Conservation (phyloP, 2,888 invertebrate genomes). For the Branchellion lobata region DNA sequence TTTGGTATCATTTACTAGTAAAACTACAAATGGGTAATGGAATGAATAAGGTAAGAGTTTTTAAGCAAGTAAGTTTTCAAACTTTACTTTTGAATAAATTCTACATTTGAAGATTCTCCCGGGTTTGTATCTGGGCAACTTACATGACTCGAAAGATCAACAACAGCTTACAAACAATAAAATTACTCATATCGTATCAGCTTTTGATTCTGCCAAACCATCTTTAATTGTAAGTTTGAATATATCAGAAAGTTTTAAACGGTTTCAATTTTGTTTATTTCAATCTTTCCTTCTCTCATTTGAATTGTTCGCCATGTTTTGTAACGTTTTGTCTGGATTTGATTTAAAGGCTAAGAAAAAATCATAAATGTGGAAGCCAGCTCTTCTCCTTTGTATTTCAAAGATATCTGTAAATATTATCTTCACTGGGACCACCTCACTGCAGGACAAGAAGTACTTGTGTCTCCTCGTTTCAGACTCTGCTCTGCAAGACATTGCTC, state of each 20-base stretch:
- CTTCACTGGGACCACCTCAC: too few species aligned
- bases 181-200: slow-evolving; percentile 91
- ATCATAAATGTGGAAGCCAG: too few species aligned
- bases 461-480: slow-evolving; percentile 94
- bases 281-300: too few species aligned
- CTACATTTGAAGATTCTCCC: slow-evolving; percentile 72
- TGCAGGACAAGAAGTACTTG: slow-evolving; percentile 88
- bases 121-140: slow-evolving; percentile 91
- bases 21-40: slow-evolving; percentile 46
- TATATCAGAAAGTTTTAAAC: too few species aligned
- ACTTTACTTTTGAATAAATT: background rate
- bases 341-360: too few species aligned
- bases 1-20: too few species aligned
- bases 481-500: slow-evolving; percentile 87
- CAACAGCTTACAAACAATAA: slow-evolving; percentile 82
- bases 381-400: background rate
- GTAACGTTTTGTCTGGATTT: too few species aligned
- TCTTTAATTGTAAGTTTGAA: slow-evolving; percentile 54
- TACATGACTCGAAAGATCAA: slow-evolving; percentile 89
- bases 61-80: background rate
- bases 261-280: too few species aligned
- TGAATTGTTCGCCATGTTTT: too few species aligned
- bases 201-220: slow-evolving; percentile 75
- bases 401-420: background rate
- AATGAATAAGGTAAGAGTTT: slow-evolving; percentile 47